Evolutionary conservation across 2,797 vertebrate species (phyloP), one percentile per base, ranked within the genome.

Genomic region (Apodemus agrarius): DNA sequence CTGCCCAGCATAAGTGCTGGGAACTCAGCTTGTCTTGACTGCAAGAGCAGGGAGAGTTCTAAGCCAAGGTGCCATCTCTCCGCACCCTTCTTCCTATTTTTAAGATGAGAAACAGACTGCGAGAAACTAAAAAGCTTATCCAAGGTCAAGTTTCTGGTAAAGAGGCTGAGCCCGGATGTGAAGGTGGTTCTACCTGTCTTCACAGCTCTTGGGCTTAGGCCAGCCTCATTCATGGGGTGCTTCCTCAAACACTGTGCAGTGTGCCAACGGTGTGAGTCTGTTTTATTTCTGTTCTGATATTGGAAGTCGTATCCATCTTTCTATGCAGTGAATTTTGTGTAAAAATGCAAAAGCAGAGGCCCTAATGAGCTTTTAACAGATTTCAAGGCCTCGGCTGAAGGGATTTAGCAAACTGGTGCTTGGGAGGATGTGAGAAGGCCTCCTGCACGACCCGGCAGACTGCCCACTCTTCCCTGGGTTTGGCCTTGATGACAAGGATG

Each of bases 341-440:
- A 63, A 24, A 93, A 86, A 76, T 79, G 61, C 59, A 46, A 34
- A 94, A 93, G 29, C n/a, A 19, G 75, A 94, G 93, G 49, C 40
- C 67, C 57, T 40, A 34, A 16, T 89, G 76, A 93, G 80, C 46
- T 74, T 72, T 91, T 34, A 91, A 34, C 29, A 54, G 26, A 19
- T 95, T 96, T 94, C 46, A 80, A 85, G 76, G 52, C 49, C 29
- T 91, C 52, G 40, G 21, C 72, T 57, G 67, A 74, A 95, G 82
- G 52, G 29, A 61, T 34, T 85, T 85, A 85, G 79, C 40, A 59
- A 83, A 74, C 10, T 1, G 17, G 26, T 69, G 72, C 34, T 94
- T 84, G 69, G 75, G 40, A 43, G 34, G 72, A 29, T 24, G 1
- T 13, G 24, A 59, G 29, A 67, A 89, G 31, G 16, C 31, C 14